Conservation (phyloP, 2,888 invertebrate species). For the Polydrusus tereticollis region DNA sequence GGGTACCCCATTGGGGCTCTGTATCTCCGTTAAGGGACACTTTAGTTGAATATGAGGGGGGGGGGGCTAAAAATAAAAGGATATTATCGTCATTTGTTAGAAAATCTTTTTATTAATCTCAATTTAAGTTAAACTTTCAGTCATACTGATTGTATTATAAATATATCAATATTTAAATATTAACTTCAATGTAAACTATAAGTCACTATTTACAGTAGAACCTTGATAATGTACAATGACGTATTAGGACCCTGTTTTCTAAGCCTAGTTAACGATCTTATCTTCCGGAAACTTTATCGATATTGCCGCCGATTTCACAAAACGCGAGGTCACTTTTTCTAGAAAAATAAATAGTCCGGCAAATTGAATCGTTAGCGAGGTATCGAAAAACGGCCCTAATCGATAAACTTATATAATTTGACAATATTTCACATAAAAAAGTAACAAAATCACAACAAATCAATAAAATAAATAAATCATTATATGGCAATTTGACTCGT, state of each 20-base stretch:
- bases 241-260: conserved; percentile 21
- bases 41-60: too few species aligned
- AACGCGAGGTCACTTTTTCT: conserved; percentile 10
- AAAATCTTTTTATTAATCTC: conserved; percentile 62
- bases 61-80: not conserved
- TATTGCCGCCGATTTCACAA: conserved; percentile 23
- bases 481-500: conserved; percentile 44
- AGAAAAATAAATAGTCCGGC: conserved; percentile 21
- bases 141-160: conserved; percentile 67
- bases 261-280: not conserved
- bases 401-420: conserved; percentile 40
- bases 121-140: conserved; percentile 63
- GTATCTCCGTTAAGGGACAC: too few species aligned
- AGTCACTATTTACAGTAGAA: conserved; percentile 66
- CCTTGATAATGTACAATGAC: conserved; percentile 60
- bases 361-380: conserved; percentile 11
- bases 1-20: too few species aligned
- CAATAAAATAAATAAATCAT: conserved; percentile 50
- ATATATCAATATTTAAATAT: conserved; percentile 67
- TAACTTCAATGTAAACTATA: conserved; percentile 64
- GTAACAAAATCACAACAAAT: conserved; percentile 56
- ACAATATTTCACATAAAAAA: conserved; percentile 51
- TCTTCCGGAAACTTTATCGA: conserved; percentile 3
- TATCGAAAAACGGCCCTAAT: conserved; percentile 3
- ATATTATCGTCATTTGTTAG: conserved; percentile 38